A percentile compares a stretch with the other conserved stretches of the same genome.
These are phyloP conservation scores for Drosophila orena DNA, from an alignment of 1,140 invertebrate species.

Conservation along the genomic window DNA sequence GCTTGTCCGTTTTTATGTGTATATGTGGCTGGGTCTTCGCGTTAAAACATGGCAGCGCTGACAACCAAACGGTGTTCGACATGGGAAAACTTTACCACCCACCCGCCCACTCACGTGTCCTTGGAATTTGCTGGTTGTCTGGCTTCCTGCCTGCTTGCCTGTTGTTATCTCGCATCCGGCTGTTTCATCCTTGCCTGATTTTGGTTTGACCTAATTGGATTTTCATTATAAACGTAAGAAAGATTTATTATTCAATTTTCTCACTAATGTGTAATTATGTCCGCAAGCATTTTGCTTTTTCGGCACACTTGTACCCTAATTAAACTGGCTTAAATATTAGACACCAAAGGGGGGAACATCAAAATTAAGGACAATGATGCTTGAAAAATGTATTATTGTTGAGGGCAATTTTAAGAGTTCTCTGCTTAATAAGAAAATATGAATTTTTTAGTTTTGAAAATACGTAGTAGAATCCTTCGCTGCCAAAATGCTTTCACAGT, in stretches of 20 bases:
- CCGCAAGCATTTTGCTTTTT: constrained; percentile 29
- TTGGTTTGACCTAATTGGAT: constrained; percentile 52
- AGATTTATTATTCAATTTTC: constrained; percentile 71
- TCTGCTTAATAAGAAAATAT: no score
- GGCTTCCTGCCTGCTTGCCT: constrained; percentile 20
- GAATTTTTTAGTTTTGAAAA: not conserved
- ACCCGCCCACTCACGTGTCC: not conserved
- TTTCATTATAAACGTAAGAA: constrained; percentile 59
- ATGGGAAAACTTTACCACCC: not conserved
- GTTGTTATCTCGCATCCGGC: constrained; percentile 31
- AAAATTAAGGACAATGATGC: not conserved
- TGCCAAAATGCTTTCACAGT: not conserved
- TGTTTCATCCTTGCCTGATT: constrained; percentile 4
- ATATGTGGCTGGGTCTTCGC: constrained; percentile 15
- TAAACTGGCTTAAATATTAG: not conserved
- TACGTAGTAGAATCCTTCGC: not conserved
- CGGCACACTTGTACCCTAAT: constrained; percentile 17
- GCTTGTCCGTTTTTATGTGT: constrained; percentile 2
- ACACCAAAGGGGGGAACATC: not conserved
- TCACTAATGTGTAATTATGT: constrained; percentile 4
- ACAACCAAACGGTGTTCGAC: constrained; percentile 53
- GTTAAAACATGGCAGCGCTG: constrained; percentile 48
- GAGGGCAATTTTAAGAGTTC: no score
- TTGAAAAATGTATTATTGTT: no score
- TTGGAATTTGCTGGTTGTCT: constrained; percentile 21